These are phyloP conservation scores for Paedocypris sp. DNA, from an alignment of 2,113 vertebrate species.

Conservation along the genomic window DNA sequence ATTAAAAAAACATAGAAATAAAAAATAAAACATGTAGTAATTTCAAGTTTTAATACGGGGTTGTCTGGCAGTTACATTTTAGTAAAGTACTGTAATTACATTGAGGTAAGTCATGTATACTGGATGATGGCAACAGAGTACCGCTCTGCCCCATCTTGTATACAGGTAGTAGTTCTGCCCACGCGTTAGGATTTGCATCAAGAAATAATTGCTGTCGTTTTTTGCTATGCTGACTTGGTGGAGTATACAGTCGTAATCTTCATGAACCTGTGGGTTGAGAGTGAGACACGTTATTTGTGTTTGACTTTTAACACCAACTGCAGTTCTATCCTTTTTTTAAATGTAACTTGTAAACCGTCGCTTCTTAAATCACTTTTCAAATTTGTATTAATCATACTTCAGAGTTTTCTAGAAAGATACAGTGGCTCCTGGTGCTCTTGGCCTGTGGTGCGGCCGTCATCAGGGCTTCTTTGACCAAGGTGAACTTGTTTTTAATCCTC, in stretches of 20 bases:
- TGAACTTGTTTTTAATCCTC: constrained; percentile 66
- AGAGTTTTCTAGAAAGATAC: constrained; percentile 35
- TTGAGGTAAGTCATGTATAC: too few relatives aligned
- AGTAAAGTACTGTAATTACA: too few relatives aligned
- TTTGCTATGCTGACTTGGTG: constrained; percentile 77
- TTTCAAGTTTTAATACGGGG: too few relatives aligned
- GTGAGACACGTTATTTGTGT: not conserved
- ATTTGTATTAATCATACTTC: constrained; percentile 46
- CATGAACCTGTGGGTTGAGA: constrained; percentile 56
- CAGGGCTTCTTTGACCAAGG: constrained; percentile 63
- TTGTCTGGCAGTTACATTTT: too few relatives aligned
- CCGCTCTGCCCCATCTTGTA: constrained; percentile 86
- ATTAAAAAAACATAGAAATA: too few relatives aligned
- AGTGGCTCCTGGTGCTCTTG: constrained; percentile 51
- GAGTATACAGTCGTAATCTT: constrained; percentile 80
- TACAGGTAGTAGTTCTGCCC: constrained; percentile 49
- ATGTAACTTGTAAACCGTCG: too few relatives aligned
- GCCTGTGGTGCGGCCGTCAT: constrained; percentile 57
- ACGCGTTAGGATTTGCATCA: constrained; percentile 69
- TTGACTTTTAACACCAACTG: constrained; percentile 9
- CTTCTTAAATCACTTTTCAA: not conserved
- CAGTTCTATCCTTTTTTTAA: too few relatives aligned
- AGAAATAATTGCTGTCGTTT: constrained; percentile 91
- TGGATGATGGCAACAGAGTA: constrained; percentile 56
- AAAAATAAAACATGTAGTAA: too few relatives aligned